A percentile compares a stretch with the other conserved stretches of the same genome.
Evolutionary conservation across 2,797 vertebrate genomes (phyloP).

Genomic region (Holocentrus rufus): DNA sequence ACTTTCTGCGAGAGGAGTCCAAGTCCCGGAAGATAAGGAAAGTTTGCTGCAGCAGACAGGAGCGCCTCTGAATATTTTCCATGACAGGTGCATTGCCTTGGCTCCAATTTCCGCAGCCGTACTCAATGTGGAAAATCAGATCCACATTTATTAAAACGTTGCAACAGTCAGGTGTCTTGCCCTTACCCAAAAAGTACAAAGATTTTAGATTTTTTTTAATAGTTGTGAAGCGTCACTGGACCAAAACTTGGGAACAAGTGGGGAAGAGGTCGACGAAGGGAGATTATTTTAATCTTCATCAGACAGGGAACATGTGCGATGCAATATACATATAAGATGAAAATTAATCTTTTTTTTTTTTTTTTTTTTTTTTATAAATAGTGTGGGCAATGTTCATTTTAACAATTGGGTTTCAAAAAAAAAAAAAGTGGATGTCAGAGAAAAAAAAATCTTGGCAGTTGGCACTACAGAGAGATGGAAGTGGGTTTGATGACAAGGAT

Average conservation of each 20-base stretch:
- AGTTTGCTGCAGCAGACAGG: conserved; percentile 58
- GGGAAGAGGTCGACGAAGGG: too few relatives aligned
- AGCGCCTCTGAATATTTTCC: conserved; percentile 62
- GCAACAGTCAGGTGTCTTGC: not conserved
- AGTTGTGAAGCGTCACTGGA: too few relatives aligned
- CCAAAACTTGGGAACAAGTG: not conserved
- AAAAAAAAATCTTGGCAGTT: too few relatives aligned
- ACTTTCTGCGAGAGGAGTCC: conserved; percentile 34
- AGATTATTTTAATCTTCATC: not conserved
- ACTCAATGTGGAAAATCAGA: conserved; percentile 51
- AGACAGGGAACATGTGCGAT: not conserved
- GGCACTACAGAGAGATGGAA: not conserved
- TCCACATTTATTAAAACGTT: not conserved
- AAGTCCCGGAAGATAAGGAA: conserved; percentile 73
- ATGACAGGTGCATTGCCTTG: conserved; percentile 72
- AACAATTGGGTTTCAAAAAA: too few relatives aligned
- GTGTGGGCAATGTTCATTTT: too few relatives aligned
- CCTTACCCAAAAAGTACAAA: not conserved
- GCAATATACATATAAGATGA: not conserved
- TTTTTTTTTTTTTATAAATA: too few relatives aligned
- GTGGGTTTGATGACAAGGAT: not conserved
- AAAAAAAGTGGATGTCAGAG: too few relatives aligned
- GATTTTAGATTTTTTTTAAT: too few relatives aligned
- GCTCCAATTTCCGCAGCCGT: conserved; percentile 32
- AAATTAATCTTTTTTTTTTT: too few relatives aligned